phyloP scores from a whole-genome alignment of 2,113 vertebrate genomes.

The Herpetotheres cachinnans region DNA sequence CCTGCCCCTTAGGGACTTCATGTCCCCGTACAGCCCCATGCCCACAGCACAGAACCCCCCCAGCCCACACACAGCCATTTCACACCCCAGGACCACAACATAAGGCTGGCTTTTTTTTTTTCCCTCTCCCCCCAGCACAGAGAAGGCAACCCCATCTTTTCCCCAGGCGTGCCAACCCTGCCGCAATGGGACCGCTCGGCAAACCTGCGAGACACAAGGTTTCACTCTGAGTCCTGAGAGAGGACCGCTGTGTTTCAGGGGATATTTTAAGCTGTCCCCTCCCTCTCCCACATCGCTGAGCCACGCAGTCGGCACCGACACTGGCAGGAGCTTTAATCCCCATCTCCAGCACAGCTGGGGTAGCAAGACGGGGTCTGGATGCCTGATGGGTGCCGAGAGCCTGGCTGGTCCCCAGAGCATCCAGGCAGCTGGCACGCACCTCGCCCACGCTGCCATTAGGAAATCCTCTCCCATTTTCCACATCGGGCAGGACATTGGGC shows the following conservation, averaged over 20 bases:
- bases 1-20: background rate
- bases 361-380: accelerated
- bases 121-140: background rate
- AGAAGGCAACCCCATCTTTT: background rate
- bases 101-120: background rate
- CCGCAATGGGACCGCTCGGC: accelerated
- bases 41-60: background rate
- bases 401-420: accelerated
- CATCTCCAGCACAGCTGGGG: accelerated
- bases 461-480: background rate
- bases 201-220: accelerated
- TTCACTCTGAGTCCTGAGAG: background rate
- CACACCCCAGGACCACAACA: background rate
- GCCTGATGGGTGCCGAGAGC: accelerated
- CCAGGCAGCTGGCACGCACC: background rate
- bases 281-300: background rate
- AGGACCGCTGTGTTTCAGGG: background rate
- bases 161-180: accelerated
- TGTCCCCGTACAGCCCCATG: background rate
- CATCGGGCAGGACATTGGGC: background rate
- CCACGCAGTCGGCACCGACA: accelerated
- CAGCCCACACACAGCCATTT: accelerated
- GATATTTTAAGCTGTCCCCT: background rate
- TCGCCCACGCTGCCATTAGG: background rate
- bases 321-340: background rate